Percentiles rank a stretch among this genome's conserved stretches.
Evolutionary conservation across 2,888 invertebrate species (phyloP).

Genomic region (Oithona nana): DNA sequence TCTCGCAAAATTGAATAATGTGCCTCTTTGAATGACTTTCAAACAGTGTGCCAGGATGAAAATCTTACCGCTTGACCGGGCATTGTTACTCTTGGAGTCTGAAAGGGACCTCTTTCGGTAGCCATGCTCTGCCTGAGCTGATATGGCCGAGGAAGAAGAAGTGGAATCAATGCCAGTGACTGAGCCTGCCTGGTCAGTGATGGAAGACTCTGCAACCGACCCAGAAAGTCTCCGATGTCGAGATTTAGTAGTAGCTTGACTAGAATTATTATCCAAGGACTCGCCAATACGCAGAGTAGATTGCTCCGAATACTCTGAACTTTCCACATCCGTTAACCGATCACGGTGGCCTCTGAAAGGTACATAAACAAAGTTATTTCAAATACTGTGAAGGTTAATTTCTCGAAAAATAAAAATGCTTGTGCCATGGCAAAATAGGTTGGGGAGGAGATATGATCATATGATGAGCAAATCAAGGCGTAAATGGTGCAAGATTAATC

Average conservation of each 20-base stretch:
- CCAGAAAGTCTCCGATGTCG: neutral
- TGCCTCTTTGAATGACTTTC: too few species aligned
- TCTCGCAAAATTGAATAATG: too few species aligned
- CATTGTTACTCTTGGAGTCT: neutral
- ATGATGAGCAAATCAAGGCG: too few species aligned
- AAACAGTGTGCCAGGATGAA: too few species aligned
- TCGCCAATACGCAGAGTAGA: conserved; percentile 1
- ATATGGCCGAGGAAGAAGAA: neutral
- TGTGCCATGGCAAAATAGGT: too few species aligned
- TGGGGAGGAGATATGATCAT: too few species aligned
- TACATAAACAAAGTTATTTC: too few species aligned
- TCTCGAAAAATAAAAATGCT: too few species aligned
- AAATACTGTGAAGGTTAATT: too few species aligned
- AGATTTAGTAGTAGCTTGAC: neutral
- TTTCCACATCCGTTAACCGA: neutral
- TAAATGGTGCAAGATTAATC: too few species aligned
- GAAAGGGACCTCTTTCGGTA: neutral
- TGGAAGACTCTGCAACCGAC: neutral
- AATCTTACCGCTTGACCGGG: neutral
- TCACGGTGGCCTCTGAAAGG: neutral
- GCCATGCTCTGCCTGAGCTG: neutral
- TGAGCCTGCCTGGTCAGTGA: neutral
- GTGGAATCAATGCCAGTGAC: neutral
- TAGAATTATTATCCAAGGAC: neutral
- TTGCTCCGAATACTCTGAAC: neutral